A percentile compares a stretch with the other conserved stretches of the same genome.
phyloP scores from a whole-genome alignment of 2,888 invertebrate genomes.

The Argynnis bischoffii region DNA sequence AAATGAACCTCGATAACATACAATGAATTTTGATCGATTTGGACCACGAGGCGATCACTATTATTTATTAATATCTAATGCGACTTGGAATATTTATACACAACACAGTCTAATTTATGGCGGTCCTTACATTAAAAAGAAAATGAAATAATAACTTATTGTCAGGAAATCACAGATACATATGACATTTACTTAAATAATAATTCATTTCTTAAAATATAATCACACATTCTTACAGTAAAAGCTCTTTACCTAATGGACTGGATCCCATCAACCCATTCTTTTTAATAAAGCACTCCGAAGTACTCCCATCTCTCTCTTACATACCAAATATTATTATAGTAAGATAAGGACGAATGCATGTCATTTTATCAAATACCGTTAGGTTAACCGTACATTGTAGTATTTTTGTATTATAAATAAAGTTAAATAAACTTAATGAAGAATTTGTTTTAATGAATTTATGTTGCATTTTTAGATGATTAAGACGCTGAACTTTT shows the following conservation, averaged over 20 bases:
- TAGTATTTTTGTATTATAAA: not conserved
- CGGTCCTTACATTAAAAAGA: not conserved
- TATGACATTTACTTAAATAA: not conserved
- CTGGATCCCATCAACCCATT: not conserved
- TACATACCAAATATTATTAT: slow-evolving; percentile 1
- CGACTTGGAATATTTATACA: too few species aligned
- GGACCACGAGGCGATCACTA: too few species aligned
- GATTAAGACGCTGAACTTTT: too few species aligned
- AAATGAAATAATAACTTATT: slow-evolving; percentile 7
- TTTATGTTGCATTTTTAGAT: too few species aligned
- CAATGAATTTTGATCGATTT: too few species aligned
- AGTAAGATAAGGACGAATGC: slow-evolving; percentile 15
- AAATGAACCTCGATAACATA: too few species aligned
- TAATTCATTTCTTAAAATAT: slow-evolving; percentile 1
- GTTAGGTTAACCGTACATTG: slow-evolving; percentile 9
- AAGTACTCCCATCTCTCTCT: slow-evolving; percentile 8
- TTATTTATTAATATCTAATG: too few species aligned
- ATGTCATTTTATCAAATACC: not conserved
- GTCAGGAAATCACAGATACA: slow-evolving; percentile 12
- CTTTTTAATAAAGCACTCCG: not conserved
- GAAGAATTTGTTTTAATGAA: too few species aligned
- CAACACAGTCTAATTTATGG: too few species aligned
- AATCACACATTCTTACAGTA: not conserved
- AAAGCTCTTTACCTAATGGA: not conserved
- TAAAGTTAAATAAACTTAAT: too few species aligned